Conservation (phyloP, 2,113 vertebrate species). For the Oryzias celebensis region DNA sequence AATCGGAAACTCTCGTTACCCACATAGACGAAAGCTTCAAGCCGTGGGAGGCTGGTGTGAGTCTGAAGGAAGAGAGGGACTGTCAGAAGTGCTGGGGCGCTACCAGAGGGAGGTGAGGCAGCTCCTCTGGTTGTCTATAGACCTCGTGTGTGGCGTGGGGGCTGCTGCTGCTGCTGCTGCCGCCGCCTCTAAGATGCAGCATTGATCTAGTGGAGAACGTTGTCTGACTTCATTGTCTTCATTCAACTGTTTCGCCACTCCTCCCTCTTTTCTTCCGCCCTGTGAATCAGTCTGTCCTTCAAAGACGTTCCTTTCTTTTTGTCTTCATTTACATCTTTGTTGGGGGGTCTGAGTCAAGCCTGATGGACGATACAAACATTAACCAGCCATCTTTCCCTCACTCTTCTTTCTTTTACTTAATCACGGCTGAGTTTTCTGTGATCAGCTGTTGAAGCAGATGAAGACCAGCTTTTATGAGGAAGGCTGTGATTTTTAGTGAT, state of each 20-base stretch:
- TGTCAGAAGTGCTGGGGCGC: constrained; percentile 34
- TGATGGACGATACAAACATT: constrained; percentile 61
- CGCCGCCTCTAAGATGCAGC: constrained; percentile 32
- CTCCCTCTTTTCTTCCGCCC: constrained; percentile 42
- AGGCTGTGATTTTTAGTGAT: constrained; percentile 53
- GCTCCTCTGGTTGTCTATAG: constrained; percentile 47
- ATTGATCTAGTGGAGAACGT: constrained; percentile 53
- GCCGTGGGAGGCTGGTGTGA: constrained; percentile 37
- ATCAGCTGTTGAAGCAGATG: constrained; percentile 54
- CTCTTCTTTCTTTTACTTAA: constrained; percentile 29
- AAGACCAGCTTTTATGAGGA: constrained; percentile 42
- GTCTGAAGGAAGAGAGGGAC: constrained; percentile 34
- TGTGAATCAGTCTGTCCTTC: constrained; percentile 60
- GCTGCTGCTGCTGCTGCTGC: constrained; percentile 33
- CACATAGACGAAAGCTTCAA: constrained; percentile 23
- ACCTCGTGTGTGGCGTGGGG: constrained; percentile 27
- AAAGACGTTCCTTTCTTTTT: constrained; percentile 37
- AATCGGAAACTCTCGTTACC: constrained; percentile 19
- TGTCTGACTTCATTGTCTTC: constrained; percentile 34
- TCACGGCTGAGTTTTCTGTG: constrained; percentile 59
- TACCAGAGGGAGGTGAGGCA: constrained; percentile 60
- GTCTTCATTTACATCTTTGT: constrained; percentile 54
- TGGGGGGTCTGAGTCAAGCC: constrained; percentile 58
- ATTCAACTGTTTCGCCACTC: constrained; percentile 42
- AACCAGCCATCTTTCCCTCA: constrained; percentile 28